A percentile compares a stretch with the other conserved stretches of the same genome.
phyloP scores from a whole-genome alignment of 1,140 invertebrate species.

The Heliothis subflexa region DNA sequence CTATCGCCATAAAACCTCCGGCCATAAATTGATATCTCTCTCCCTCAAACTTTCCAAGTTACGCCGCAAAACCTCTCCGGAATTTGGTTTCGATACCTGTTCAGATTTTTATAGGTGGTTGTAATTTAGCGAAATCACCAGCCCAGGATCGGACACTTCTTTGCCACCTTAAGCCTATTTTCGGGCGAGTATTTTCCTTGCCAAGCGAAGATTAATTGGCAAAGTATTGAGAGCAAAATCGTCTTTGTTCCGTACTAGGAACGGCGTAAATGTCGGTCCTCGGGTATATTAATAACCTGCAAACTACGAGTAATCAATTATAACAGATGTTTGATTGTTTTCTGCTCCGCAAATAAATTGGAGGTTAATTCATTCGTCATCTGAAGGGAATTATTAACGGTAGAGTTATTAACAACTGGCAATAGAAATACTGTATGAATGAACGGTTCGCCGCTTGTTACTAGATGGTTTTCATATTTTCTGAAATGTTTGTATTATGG shows the following conservation, averaged over 20 bases:
- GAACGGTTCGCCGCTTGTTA: background rate
- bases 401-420: background rate
- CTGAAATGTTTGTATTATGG: conserved; percentile 1
- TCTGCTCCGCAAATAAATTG: conserved; percentile 42
- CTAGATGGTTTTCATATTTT: conserved; percentile 11
- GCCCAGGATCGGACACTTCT: background rate
- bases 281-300: conserved; percentile 27
- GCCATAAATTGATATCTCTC: conserved; percentile 54
- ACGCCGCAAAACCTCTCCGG: conserved; percentile 23
- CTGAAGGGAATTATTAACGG: conserved; percentile 26
- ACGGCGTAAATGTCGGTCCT: background rate
- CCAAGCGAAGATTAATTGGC: background rate
- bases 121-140: conserved; percentile 11
- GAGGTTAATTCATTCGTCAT: conserved; percentile 41
- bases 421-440: background rate
- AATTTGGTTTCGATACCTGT: conserved; percentile 26
- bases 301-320: conserved; percentile 40
- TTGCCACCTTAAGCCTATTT: background rate
- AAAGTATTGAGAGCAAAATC: conserved; percentile 1
- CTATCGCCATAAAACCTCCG: conserved; percentile 46
- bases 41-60: conserved; percentile 27
- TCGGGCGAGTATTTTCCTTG: background rate
- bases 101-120: conserved; percentile 30
- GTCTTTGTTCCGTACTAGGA: conserved; percentile 11
- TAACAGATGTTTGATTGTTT: conserved; percentile 28